These are phyloP conservation scores for Engystomops pustulosus DNA, from an alignment of 2,113 vertebrate genomes.

Conservation along the genomic window DNA sequence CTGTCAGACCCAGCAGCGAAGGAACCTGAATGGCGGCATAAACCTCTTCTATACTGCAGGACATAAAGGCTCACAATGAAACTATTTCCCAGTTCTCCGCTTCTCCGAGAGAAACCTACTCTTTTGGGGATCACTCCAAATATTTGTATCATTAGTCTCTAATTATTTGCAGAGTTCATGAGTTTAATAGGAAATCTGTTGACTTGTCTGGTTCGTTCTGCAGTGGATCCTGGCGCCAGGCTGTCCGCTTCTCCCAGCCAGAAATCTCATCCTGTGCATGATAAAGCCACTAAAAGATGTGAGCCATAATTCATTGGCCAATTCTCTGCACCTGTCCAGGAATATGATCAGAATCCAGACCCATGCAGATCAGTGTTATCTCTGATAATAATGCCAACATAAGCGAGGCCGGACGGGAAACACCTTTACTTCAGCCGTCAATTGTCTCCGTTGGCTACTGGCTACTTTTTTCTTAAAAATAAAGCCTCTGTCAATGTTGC, in stretches of 20 bases:
- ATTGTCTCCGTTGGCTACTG: not conserved
- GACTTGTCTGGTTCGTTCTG: conserved; percentile 39
- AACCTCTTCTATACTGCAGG: conserved; percentile 12
- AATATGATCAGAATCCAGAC: conserved; percentile 16
- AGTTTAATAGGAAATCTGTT: conserved; percentile 47
- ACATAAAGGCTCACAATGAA: conserved; percentile 33
- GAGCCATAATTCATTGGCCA: conserved; percentile 29
- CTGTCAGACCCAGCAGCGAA: conserved; percentile 51
- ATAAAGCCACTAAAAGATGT: conserved; percentile 26
- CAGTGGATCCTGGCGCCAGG: conserved; percentile 34
- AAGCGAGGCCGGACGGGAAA: not conserved
- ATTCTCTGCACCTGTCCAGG: not conserved
- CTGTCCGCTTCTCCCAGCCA: not conserved
- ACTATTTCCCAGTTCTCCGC: conserved; percentile 31
- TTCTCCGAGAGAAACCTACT: conserved; percentile 19
- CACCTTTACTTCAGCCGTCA: not conserved
- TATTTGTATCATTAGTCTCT: conserved; percentile 55
- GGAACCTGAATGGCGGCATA: not conserved
- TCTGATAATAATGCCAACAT: conserved; percentile 6
- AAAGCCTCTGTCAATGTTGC: not conserved
- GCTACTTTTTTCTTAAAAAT: too few relatives aligned
- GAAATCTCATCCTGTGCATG: conserved; percentile 25
- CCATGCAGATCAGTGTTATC: not conserved
- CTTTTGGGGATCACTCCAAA: conserved; percentile 42
- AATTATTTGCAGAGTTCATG: conserved; percentile 51